Base-by-base conservation (phyloP, 2,797 vertebrate genomes). In the Moxostoma hubbsi region DNA sequence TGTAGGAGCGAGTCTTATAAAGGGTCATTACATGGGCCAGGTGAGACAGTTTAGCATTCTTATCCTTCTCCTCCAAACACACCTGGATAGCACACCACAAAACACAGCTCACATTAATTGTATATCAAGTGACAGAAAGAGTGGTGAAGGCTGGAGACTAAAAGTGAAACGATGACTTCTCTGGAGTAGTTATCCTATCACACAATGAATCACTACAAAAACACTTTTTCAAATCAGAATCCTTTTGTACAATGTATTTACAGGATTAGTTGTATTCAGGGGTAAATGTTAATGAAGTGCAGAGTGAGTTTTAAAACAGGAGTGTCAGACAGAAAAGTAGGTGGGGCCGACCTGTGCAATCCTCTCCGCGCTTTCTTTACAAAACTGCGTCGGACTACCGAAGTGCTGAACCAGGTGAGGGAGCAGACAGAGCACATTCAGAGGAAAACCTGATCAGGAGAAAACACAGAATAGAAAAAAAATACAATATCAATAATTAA, bases 11-110 rank as follows among this genome's bases (percentile, higher is more conserved):
- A 0, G 96, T 99, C 91, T 98, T 99, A 85, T 99, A 99, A 61
- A 99, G 95, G 10, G 96, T 98, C 98, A 99, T 99, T 57, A 99
- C 98, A 12, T 99, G 98, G 9, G 98, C 98, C 84, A 99, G 89
- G 82, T 99, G 97, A 43, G 97, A 98, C 6, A 99, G 91, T 85
- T 99, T 99, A 12, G 97, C 95, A 81, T 98, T 95, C 88, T 98
- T 99, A 88, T 99, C 97, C 88, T 99, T 99, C 89, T 99, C 98
- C 89, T 93, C 94, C 87, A 99, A 88, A 90, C 98, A 99, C 85
- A 99, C 98, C 98, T 99, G 90, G 79, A 36, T 73, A 53, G 75
- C 6, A 73, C 43, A 57, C 4, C n/a, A 55, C 18, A 67, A 68
- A n/a, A 47, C 12, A 64, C 50, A 80, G 7, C 9, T 51, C 4